Conservation (phyloP, 2,888 invertebrate species). For the Chelonus formosanus region DNA sequence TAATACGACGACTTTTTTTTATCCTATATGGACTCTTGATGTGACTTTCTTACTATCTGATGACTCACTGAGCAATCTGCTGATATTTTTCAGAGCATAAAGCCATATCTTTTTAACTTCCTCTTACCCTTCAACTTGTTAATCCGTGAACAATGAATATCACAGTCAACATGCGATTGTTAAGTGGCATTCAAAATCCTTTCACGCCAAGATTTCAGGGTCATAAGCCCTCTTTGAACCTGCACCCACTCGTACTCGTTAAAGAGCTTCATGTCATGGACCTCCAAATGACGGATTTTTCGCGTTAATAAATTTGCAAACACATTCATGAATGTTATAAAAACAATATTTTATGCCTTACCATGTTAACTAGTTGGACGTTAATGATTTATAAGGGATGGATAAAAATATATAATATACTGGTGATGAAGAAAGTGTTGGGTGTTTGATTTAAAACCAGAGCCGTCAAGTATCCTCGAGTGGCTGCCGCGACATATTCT, state of each 20-base stretch:
- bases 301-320: no score
- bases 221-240: slow-evolving; percentile 30
- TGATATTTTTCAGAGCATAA: no score
- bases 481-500: slow-evolving; percentile 26
- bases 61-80: slow-evolving; percentile 14
- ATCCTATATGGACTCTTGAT: slow-evolving; percentile 8
- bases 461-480: slow-evolving; percentile 37
- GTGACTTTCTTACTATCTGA: neutral
- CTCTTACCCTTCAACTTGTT: slow-evolving; percentile 46
- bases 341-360: no score
- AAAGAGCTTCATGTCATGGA: slow-evolving; percentile 24
- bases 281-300: no score
- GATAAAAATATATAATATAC: no score
- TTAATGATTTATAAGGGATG: no score
- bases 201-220: slow-evolving; percentile 40
- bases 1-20: slow-evolving; percentile 4
- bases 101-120: neutral
- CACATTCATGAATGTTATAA: no score
- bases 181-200: slow-evolving; percentile 46
- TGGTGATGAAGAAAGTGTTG: neutral
- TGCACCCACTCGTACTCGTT: slow-evolving; percentile 20
- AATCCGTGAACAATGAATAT: slow-evolving; percentile 57
- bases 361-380: no score
- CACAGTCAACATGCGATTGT: slow-evolving; percentile 42
- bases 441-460: slow-evolving; percentile 16